phyloP scores from a whole-genome alignment of 2,797 vertebrate species.

The Todus mexicanus region DNA sequence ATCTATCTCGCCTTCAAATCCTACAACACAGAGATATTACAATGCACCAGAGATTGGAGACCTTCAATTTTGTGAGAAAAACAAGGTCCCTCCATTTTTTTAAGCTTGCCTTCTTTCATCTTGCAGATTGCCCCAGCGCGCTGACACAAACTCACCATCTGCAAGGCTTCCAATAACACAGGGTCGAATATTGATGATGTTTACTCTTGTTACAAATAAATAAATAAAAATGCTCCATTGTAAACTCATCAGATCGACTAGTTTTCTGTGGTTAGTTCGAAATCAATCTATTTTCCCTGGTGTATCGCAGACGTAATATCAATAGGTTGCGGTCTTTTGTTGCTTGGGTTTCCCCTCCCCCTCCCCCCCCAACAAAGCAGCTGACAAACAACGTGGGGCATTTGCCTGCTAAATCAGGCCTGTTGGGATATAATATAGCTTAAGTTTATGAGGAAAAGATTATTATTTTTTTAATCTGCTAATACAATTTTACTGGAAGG shows the following conservation, averaged over 20 bases:
- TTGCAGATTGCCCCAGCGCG: neutral
- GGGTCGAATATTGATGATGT: constrained; percentile 7
- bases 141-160: neutral
- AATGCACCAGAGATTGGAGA: neutral
- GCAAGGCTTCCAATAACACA: constrained; percentile 2
- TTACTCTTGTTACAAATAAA: constrained; percentile 45
- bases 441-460: neutral
- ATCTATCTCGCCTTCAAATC: neutral
- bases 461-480: neutral
- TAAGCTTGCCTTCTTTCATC: neutral
- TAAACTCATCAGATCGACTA: constrained; percentile 50
- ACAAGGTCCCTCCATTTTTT: neutral
- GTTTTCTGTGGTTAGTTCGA: constrained; percentile 25
- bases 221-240: constrained; percentile 19
- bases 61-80: neutral
- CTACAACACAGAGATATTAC: neutral
- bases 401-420: constrained; percentile 27
- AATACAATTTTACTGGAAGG: neutral
- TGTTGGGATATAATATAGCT: neutral
- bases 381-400: constrained; percentile 23
- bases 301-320: constrained; percentile 12
- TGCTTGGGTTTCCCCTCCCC: constrained; percentile 36
- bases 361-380: constrained; percentile 24
- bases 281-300: constrained; percentile 35
- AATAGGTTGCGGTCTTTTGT: constrained; percentile 61